Conservation (phyloP, 2,797 vertebrate species). For the Neostethus bicornis region DNA sequence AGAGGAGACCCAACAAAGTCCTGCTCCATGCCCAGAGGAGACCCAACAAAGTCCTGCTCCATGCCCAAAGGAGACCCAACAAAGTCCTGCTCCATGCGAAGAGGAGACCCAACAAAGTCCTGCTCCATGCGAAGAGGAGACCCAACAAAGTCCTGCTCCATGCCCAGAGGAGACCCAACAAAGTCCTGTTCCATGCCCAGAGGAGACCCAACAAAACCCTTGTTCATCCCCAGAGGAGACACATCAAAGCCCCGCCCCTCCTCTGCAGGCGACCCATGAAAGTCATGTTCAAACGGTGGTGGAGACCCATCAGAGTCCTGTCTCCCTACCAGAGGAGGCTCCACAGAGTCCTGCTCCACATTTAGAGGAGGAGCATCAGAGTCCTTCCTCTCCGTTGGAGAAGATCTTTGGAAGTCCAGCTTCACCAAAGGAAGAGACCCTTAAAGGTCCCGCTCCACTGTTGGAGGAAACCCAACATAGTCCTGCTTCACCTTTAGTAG, state of each 20-base stretch:
- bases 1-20: not conserved
- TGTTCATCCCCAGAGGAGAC: not conserved
- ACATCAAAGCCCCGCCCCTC: too few species aligned
- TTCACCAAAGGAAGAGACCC: too few species aligned
- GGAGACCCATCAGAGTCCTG: not conserved
- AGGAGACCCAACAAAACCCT: not conserved
- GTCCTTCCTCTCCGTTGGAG: not conserved
- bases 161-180: not conserved
- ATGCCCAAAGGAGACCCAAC: not conserved
- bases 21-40: not conserved
- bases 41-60: not conserved
- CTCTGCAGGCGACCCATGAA: not conserved
- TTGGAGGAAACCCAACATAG: too few species aligned
- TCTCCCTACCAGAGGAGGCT: not conserved
- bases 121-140: too few species aligned
- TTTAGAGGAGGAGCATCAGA: not conserved
- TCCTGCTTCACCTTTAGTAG: not conserved
- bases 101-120: too few species aligned
- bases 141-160: not conserved
- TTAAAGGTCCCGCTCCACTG: accelerated
- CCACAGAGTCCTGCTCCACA: not conserved
- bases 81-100: too few species aligned
- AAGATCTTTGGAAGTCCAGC: constrained; percentile 5
- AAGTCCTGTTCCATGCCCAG: not conserved
- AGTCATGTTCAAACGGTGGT: not conserved